These are phyloP conservation scores for Chaetogeoica ovagalla DNA, from an alignment of 2,888 invertebrate species.

Conservation along the genomic window DNA sequence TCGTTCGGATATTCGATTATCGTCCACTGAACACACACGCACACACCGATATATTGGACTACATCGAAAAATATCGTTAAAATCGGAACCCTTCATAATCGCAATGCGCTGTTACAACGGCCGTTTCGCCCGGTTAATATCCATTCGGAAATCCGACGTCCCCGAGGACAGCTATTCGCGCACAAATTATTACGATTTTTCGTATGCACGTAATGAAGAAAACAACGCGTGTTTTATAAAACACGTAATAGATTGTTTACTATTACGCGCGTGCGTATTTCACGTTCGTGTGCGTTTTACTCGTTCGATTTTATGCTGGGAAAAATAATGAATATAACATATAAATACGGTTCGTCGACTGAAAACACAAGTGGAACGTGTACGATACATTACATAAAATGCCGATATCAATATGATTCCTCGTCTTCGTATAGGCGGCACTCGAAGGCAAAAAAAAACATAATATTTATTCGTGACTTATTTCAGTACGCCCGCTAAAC, in stretches of 20 bases:
- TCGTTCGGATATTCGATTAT: constrained; percentile 2
- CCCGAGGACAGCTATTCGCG: not conserved
- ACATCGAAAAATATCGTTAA: constrained; percentile 7
- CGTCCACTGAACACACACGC: not conserved
- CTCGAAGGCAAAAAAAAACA: too few relatives aligned
- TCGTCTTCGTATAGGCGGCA: too few relatives aligned
- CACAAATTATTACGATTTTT: constrained; percentile 1
- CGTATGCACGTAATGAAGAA: not conserved
- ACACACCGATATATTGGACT: constrained; percentile 6
- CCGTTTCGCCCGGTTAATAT: not conserved
- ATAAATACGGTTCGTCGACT: not conserved
- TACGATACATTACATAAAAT: not conserved
- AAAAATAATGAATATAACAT: too few relatives aligned
- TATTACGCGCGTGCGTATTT: not conserved
- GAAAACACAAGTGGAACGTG: not conserved
- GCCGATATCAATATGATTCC: not conserved
- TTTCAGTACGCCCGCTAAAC: too few relatives aligned
- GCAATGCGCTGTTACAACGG: not conserved
- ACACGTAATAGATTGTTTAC: too few relatives aligned
- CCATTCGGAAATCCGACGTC: constrained; percentile 1
- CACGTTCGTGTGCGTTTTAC: not conserved
- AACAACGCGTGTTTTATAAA: not conserved
- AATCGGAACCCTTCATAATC: not conserved
- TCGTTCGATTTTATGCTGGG: not conserved
- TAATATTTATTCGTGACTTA: too few relatives aligned